phyloP scores from a whole-genome alignment of 2,888 invertebrate species.

The Acanthococcus lagerstroemiae region DNA sequence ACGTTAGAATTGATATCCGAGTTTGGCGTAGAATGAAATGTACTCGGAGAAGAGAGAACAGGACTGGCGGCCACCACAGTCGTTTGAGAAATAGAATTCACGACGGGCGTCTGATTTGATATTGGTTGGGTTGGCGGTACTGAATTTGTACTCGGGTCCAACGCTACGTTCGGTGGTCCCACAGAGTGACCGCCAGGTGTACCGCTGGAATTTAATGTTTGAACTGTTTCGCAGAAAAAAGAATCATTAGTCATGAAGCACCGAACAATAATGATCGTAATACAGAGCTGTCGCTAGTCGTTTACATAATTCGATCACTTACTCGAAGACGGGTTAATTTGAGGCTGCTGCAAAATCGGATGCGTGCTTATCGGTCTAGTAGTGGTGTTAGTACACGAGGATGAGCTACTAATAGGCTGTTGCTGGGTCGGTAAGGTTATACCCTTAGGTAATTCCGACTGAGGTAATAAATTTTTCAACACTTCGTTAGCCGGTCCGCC shows the following conservation, averaged over 20 bases:
- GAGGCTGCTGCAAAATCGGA: too few relatives aligned
- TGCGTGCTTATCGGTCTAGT: too few relatives aligned
- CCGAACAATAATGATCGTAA: background rate
- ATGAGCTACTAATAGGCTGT: too few relatives aligned
- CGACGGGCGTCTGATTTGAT: constrained; percentile 7
- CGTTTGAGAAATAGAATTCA: constrained; percentile 1
- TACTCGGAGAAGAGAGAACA: constrained; percentile 57
- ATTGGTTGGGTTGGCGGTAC: too few relatives aligned
- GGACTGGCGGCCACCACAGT: constrained; percentile 50
- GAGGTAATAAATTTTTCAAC: too few relatives aligned
- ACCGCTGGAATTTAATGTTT: background rate
- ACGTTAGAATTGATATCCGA: constrained; percentile 11
- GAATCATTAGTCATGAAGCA: too few relatives aligned
- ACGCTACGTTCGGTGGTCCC: constrained; percentile 18
- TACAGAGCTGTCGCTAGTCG: background rate
- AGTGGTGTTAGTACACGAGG: too few relatives aligned
- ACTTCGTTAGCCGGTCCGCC: too few relatives aligned
- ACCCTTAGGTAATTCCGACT: too few relatives aligned
- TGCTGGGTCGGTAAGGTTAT: too few relatives aligned
- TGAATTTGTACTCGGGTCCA: constrained; percentile 29
- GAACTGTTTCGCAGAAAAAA: background rate
- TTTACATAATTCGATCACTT: too few relatives aligned
- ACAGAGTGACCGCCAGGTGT: constrained; percentile 3
- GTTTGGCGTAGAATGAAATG: background rate
- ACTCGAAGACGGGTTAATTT: too few relatives aligned